Evolutionary conservation across 92 coral and sea anemone genomes (phyloP), one percentile per base, ranked within the genome.

Genomic region (Meandrina meandrites): DNA sequence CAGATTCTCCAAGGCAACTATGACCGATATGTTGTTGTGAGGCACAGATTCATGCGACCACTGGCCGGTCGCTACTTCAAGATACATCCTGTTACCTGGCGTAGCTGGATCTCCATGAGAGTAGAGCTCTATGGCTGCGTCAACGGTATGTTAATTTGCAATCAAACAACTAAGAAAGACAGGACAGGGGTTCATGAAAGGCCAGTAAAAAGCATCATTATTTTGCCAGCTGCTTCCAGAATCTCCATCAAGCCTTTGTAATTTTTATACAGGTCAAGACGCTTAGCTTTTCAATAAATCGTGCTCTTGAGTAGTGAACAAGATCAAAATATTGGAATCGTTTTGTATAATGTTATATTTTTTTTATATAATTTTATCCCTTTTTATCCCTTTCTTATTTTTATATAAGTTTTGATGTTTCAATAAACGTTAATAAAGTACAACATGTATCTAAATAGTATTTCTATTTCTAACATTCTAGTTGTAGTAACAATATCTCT

Each of bases 1-100:
- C 79, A 95, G 98, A 79, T 95, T 32, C 94, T 95, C 97, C 89
- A 58, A 62, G 98, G 97, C 13, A 95, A 95, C 89, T 95, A 75
- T 87, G 93, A 95, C 60, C 90, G 95, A 32, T 90, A 71, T 81
- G 60, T 90, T 14, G 91, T 90, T 8, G 95, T 95, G 6, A 83
- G 79, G 47, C 91, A 94, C 82, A 87, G 83, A 53, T 92, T 95
- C 79, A 54, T 74, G 8, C 91, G 91, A 50, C 91, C 95, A 2
- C 85, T 95, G 68, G 53, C 78, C 14, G 94, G 95, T 34, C 97
- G 98, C 7, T 94, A 90, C 89, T 92, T 95, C 92, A 93, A 93
- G 87, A 85, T 95, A 48, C 91, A 94, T 42, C 98, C 98, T 0
- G 91, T 91, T 40, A 94, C 94, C 57, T 95, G 98, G 98, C 89